Conservation (phyloP, 1,140 invertebrate genomes). For the Daktulosphaira vitifoliae region DNA sequence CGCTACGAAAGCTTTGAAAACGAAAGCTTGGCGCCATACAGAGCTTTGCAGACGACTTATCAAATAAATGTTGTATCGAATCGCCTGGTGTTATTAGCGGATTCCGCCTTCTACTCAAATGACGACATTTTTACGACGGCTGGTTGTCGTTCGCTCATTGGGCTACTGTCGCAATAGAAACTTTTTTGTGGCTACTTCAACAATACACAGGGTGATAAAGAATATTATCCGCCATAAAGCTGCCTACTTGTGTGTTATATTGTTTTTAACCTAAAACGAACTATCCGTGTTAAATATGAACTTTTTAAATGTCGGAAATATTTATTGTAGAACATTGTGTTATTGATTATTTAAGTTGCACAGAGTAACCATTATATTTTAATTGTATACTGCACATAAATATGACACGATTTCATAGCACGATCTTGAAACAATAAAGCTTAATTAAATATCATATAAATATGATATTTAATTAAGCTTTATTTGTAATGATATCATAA, state of each 20-base stretch:
- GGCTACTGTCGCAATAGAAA: constrained; percentile 11
- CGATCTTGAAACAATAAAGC: too few relatives aligned
- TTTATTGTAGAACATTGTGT: too few relatives aligned
- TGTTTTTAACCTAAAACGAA: neutral
- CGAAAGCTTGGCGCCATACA: constrained; percentile 14
- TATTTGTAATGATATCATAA: too few relatives aligned
- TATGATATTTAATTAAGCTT: too few relatives aligned
- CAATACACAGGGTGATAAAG: neutral
- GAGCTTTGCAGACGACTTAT: constrained; percentile 28
- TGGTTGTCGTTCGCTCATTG: constrained; percentile 15
- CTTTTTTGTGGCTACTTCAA: neutral
- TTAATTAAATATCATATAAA: too few relatives aligned
- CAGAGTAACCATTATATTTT: too few relatives aligned
- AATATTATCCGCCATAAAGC: neutral
- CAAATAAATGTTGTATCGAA: constrained; percentile 33
- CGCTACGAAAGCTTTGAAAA: neutral
- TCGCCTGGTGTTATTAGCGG: constrained; percentile 21
- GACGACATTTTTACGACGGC: constrained; percentile 31
- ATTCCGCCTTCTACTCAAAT: constrained; percentile 15
- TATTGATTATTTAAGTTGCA: too few relatives aligned
- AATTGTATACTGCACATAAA: too few relatives aligned
- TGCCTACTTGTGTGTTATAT: neutral
- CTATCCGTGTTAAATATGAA: neutral
- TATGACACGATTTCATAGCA: too few relatives aligned
- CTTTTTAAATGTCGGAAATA: too few relatives aligned